These are phyloP conservation scores for Ceyx melanurus DNA, from an alignment of 2,113 vertebrate species.

Conservation along the genomic window DNA sequence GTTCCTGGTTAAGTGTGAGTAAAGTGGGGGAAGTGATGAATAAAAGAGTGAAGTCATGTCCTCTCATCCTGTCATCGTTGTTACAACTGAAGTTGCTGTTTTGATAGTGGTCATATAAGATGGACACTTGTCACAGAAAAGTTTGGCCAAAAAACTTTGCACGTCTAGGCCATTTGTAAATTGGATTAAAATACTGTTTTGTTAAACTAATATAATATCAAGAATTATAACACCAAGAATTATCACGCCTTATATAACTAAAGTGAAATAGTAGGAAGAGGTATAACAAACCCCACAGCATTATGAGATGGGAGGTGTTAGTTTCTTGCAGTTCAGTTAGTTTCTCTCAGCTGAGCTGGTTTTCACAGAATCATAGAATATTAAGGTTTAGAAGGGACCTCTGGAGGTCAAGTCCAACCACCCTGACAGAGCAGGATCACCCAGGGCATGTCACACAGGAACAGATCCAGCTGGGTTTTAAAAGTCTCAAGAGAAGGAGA, in stretches of 20 bases:
- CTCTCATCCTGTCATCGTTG: not conserved
- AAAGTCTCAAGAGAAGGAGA: no score
- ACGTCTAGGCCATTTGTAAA: not conserved
- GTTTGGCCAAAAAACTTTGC: not conserved
- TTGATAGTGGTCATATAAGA: not conserved
- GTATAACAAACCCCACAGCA: accelerated
- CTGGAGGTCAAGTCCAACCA: no score
- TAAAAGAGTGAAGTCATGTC: not conserved
- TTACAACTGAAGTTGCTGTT: accelerated
- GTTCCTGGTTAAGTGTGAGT: not conserved
- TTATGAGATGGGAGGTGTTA: not conserved
- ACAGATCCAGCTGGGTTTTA: no score
- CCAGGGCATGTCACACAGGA: no score
- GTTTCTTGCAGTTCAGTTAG: accelerated
- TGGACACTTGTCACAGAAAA: not conserved
- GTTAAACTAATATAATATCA: accelerated
- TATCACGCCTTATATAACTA: not conserved
- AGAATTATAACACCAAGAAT: not conserved
- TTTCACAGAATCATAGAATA: no score
- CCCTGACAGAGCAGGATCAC: no score
- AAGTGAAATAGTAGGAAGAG: not conserved
- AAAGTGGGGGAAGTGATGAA: not conserved
- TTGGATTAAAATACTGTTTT: not conserved
- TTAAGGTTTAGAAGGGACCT: no score
- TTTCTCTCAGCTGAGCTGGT: not conserved